phyloP scores from a whole-genome alignment of 1,140 invertebrate species.

The Pseudomyrmex dendroicus region DNA sequence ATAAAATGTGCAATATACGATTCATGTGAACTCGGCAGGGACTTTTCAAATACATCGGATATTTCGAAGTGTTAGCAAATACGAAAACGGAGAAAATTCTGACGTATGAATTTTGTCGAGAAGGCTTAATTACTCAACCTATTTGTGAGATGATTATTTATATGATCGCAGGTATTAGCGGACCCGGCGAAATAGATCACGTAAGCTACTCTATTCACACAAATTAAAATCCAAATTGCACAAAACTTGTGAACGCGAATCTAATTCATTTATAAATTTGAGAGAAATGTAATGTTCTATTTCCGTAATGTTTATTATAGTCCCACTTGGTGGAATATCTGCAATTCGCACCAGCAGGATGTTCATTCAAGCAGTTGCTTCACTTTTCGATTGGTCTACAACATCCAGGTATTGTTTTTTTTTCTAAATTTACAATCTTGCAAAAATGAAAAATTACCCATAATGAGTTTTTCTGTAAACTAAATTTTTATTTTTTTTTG shows the following conservation, averaged over 20 bases:
- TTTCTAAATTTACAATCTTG: neutral
- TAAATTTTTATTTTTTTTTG: conserved; percentile 2
- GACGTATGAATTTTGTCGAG: neutral
- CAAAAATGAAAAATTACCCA: neutral
- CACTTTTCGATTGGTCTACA: conserved; percentile 43
- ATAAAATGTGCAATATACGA: neutral
- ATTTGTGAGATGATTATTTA: conserved; percentile 17
- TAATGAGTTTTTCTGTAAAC: neutral
- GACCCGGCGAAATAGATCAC: neutral
- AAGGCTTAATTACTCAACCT: conserved; percentile 10
- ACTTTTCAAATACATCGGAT: conserved; percentile 30
- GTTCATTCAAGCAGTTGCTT: conserved; percentile 59
- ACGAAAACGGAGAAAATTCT: neutral
- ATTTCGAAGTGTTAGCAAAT: conserved; percentile 31
- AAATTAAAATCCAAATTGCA: neutral
- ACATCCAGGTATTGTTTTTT: conserved; percentile 44
- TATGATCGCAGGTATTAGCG: conserved; percentile 44
- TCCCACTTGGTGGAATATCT: conserved; percentile 9
- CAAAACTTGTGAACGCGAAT: conserved; percentile 1
- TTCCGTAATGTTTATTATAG: conserved; percentile 17
- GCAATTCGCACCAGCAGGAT: conserved; percentile 49
- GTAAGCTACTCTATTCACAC: conserved; percentile 24
- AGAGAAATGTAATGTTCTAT: conserved; percentile 9
- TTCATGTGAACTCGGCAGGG: neutral
- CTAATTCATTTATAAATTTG: neutral